Evolutionary conservation across 2,888 invertebrate species (phyloP).

Genomic region (Andrena bicolor): DNA sequence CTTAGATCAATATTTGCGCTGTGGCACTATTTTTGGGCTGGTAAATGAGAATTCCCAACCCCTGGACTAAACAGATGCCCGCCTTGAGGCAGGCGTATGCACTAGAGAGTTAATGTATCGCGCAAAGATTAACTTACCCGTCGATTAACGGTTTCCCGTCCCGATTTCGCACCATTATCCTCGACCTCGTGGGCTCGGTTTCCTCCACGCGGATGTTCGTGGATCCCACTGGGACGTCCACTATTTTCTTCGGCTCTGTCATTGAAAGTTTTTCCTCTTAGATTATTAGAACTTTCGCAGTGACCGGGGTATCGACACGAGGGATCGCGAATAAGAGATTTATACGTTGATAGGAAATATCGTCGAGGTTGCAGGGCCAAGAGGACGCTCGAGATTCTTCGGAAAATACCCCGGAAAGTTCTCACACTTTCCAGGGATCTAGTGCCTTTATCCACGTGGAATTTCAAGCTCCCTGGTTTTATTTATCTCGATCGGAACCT

Average conservation of each 20-base stretch:
- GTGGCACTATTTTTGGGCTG: too few relatives aligned
- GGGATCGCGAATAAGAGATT: constrained; percentile 36
- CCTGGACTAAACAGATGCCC: too few relatives aligned
- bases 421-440: constrained; percentile 36
- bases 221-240: constrained; percentile 85
- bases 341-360: constrained; percentile 40
- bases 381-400: constrained; percentile 33
- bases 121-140: too few relatives aligned
- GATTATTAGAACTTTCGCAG: constrained; percentile 38
- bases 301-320: constrained; percentile 17
- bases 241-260: constrained; percentile 75
- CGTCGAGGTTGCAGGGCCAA: constrained; percentile 5
- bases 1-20: too few relatives aligned
- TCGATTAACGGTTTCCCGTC: constrained; percentile 84
- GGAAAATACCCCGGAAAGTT: constrained; percentile 43
- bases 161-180: constrained; percentile 85
- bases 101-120: too few relatives aligned
- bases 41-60: too few relatives aligned
- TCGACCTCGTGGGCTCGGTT: constrained; percentile 85
- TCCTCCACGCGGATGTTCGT: constrained; percentile 86
- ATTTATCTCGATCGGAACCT: constrained; percentile 39
- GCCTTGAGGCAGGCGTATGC: too few relatives aligned
- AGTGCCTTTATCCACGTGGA: constrained; percentile 35
- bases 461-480: constrained; percentile 37
- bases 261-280: constrained; percentile 18